Conservation (phyloP, 2,797 vertebrate species). For the Spheniscus humboldti region DNA sequence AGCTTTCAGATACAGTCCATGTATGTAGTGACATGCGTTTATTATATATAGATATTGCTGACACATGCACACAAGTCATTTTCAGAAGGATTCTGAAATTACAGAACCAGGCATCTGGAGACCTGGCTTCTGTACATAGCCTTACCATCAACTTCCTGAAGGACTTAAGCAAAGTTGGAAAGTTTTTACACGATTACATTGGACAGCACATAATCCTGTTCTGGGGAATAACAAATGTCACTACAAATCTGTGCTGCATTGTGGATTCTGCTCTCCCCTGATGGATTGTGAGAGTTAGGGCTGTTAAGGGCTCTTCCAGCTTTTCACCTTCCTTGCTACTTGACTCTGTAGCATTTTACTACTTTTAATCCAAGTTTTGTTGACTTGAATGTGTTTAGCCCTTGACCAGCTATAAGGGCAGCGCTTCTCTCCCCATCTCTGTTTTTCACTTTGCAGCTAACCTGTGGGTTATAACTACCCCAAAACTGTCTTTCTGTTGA, state of each 20-base stretch:
- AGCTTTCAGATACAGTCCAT: neutral
- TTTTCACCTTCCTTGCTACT: neutral
- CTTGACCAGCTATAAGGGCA: neutral
- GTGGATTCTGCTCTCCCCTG: neutral
- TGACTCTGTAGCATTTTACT: neutral
- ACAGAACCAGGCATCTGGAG: neutral
- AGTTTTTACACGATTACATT: neutral
- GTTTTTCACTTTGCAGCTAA: neutral
- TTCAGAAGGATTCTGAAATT: slow-evolving; percentile 2
- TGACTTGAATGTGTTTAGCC: neutral
- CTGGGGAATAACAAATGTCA: neutral
- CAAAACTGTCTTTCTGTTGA: slow-evolving; percentile 4
- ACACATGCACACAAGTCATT: neutral
- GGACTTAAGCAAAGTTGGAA: neutral
- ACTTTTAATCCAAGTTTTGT: neutral
- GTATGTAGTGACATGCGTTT: neutral
- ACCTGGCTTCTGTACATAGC: neutral
- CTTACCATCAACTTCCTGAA: slow-evolving; percentile 1
- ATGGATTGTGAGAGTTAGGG: neutral
- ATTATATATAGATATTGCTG: neutral
- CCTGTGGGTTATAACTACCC: neutral
- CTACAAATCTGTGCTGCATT: neutral
- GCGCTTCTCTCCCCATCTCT: neutral
- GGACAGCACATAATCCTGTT: neutral
- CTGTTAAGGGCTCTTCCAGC: neutral